Conservation (phyloP, 2,113 vertebrate species). For the Ibidorhyncha struthersii region DNA sequence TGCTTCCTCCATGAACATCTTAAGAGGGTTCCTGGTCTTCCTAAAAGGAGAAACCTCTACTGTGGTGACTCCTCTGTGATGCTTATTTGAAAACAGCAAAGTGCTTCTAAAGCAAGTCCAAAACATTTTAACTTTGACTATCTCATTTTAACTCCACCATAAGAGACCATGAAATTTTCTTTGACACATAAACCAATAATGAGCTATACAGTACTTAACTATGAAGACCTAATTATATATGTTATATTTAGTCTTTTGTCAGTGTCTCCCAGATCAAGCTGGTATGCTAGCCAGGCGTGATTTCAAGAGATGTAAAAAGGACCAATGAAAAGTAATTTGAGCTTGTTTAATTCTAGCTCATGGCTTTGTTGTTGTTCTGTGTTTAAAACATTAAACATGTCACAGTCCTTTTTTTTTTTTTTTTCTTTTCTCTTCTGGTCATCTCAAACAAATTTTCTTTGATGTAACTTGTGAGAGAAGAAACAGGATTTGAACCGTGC, state of each 20-base stretch:
- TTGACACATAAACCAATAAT: not conserved
- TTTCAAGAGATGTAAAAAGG: not conserved
- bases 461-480: not conserved
- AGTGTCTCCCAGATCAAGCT: not conserved
- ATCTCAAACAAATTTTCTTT: not conserved
- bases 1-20: rapidly evolving
- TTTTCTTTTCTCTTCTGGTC: not conserved
- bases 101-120: not conserved
- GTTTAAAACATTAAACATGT: not conserved
- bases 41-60: not conserved
- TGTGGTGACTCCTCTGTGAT: not conserved
- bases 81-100: not conserved
- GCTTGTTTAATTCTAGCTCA: not conserved
- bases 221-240: not conserved
- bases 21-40: not conserved
- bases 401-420: too few relatives aligned
- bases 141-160: not conserved
- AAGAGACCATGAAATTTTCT: not conserved
- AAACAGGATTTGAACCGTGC: not conserved
- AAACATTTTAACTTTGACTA: not conserved
- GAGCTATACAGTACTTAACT: not conserved
- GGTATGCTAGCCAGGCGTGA: not conserved
- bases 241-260: not conserved
- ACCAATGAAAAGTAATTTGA: not conserved
- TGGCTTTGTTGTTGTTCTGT: not conserved